Conservation (phyloP, 1,140 invertebrate genomes). For the Drosophila sp. region DNA sequence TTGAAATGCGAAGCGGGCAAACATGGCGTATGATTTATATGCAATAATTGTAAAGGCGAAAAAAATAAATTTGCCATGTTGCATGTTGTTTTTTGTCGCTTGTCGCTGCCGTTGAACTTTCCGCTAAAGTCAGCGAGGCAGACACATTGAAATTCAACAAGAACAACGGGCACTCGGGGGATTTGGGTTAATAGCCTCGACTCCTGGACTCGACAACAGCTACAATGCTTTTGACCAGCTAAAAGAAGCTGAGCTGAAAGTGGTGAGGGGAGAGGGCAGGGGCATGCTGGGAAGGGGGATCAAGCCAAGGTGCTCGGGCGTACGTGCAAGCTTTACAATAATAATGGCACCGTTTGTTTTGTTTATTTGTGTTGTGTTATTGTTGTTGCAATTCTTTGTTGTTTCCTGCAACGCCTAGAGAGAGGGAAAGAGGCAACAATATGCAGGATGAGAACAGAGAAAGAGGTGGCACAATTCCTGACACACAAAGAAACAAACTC, state of each 20-base stretch:
- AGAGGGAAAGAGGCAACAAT: slow-evolving; percentile 45
- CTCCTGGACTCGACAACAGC: slow-evolving; percentile 19
- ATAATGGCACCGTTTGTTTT: slow-evolving; percentile 69
- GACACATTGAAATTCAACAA: slow-evolving; percentile 54
- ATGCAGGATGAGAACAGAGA: slow-evolving; percentile 20
- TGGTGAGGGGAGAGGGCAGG: neutral
- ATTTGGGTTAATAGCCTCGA: slow-evolving; percentile 82
- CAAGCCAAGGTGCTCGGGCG: slow-evolving; percentile 44
- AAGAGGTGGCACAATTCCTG: slow-evolving; percentile 45
- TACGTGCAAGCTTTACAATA: slow-evolving; percentile 56
- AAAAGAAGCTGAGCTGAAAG: too few relatives aligned
- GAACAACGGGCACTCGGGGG: slow-evolving; percentile 73
- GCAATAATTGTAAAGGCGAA: slow-evolving; percentile 46
- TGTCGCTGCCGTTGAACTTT: slow-evolving; percentile 78
- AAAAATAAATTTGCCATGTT: slow-evolving; percentile 43
- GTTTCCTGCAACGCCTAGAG: slow-evolving; percentile 32
- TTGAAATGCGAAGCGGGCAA: slow-evolving; percentile 66
- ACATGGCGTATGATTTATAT: slow-evolving; percentile 77
- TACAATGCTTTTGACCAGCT: slow-evolving; percentile 40
- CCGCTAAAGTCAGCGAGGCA: slow-evolving; percentile 66
- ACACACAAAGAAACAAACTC: slow-evolving; percentile 52
- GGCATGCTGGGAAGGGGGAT: neutral
- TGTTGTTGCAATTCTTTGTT: slow-evolving; percentile 21
- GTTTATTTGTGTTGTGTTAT: slow-evolving; percentile 16
- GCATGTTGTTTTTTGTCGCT: slow-evolving; percentile 49